Conservation (phyloP, 2,888 invertebrate species). For the Luperina nickerlii region DNA sequence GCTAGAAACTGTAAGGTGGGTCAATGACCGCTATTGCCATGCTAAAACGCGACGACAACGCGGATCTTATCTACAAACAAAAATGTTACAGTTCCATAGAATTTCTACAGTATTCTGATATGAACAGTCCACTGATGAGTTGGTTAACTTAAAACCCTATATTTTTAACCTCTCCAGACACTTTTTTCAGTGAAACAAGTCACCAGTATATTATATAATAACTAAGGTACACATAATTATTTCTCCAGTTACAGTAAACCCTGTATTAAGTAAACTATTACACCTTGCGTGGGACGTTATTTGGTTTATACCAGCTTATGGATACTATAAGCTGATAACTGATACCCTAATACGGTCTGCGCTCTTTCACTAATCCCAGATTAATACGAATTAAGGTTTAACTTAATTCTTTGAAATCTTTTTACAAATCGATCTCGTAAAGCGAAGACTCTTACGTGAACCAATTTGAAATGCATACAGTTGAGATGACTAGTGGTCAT, state of each 20-base stretch:
- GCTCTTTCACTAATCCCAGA: constrained; percentile 18
- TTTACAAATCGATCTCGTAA: neutral
- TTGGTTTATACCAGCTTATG: constrained; percentile 15
- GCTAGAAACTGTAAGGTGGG: neutral
- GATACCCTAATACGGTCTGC: neutral
- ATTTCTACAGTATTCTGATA: neutral
- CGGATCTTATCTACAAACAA: neutral
- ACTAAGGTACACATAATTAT: neutral
- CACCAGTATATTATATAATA: neutral
- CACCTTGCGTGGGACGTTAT: constrained; percentile 3
- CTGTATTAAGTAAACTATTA: neutral
- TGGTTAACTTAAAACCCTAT: neutral
- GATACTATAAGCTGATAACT: neutral
- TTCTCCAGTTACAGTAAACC: neutral
- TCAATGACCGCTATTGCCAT: neutral
- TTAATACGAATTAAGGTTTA: constrained; percentile 9
- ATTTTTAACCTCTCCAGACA: neutral
- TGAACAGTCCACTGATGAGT: neutral
- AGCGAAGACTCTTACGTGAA: neutral
- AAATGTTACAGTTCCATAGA: neutral
- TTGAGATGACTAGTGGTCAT: neutral
- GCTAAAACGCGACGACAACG: no score
- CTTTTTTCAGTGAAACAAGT: neutral
- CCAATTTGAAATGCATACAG: neutral
- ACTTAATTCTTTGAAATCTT: constrained; percentile 18